These are phyloP conservation scores for Oreocharis arfaki DNA, from an alignment of 2,113 vertebrate species.

Conservation along the genomic window DNA sequence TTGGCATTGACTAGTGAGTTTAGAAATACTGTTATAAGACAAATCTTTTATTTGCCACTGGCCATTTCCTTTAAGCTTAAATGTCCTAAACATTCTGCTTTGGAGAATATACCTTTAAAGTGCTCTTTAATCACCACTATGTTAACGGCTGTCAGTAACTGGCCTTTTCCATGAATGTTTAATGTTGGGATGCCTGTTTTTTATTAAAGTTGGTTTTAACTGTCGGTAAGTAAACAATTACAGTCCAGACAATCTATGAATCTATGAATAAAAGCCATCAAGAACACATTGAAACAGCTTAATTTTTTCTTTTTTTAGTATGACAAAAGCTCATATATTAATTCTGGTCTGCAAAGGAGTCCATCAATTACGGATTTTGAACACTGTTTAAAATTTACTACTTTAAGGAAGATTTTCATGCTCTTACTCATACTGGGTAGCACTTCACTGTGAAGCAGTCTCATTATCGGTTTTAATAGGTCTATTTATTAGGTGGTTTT, in stretches of 20 bases:
- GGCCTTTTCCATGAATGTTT: neutral
- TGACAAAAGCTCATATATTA: neutral
- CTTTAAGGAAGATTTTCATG: conserved; percentile 5
- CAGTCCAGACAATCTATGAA: neutral
- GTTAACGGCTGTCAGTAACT: neutral
- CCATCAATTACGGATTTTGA: neutral
- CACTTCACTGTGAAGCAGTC: neutral
- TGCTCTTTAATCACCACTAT: conserved; percentile 13
- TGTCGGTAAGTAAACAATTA: neutral
- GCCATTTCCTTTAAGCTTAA: conserved; percentile 19
- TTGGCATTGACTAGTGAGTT: conserved; percentile 9
- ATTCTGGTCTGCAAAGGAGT: neutral
- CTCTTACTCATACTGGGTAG: neutral
- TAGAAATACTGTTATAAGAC: conserved; percentile 27
- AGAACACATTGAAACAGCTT: neutral
- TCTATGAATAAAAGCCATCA: neutral
- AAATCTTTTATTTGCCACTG: conserved; percentile 36
- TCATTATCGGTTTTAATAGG: neutral
- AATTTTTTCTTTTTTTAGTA: neutral
- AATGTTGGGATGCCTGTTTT: neutral
- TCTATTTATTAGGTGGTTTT: conserved; percentile 3
- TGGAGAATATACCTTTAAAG: conserved; percentile 6
- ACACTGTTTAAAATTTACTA: neutral
- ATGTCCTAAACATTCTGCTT: conserved; percentile 2
- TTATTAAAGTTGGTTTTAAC: neutral